Conservation (phyloP, 2,888 invertebrate species). For the Slavum lentiscoides region DNA sequence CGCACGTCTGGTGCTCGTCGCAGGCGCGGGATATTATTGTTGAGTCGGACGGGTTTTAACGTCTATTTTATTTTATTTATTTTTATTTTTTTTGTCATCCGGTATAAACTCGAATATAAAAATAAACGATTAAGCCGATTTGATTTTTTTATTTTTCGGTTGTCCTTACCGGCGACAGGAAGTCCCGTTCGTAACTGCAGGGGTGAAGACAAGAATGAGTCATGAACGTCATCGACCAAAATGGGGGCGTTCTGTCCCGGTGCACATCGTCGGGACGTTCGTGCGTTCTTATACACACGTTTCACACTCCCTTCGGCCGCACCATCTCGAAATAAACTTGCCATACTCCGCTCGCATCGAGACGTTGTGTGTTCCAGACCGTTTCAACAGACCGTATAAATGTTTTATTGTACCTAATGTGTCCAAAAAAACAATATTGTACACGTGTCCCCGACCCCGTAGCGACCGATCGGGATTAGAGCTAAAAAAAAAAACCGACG, state of each 20-base stretch:
- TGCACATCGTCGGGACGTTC: conserved; percentile 27
- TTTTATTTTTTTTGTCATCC: background rate
- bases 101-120: background rate
- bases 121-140: background rate
- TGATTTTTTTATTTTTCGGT: background rate
- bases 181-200: conserved; percentile 26
- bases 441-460: too few relatives aligned
- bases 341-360: background rate
- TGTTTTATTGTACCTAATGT: too few relatives aligned
- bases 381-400: background rate
- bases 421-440: too few relatives aligned
- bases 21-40: too few relatives aligned
- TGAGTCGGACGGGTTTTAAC: background rate
- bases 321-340: conserved; percentile 12
- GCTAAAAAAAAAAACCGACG: too few relatives aligned
- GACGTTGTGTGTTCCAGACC: background rate
- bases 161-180: conserved; percentile 12
- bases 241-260: conserved; percentile 51
- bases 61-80: background rate
- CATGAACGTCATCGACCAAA: conserved; percentile 31
- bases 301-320: background rate
- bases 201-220: conserved; percentile 45
- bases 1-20: background rate
- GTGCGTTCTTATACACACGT: conserved; percentile 15
- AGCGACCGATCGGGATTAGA: too few relatives aligned